phyloP scores from a whole-genome alignment of 1,140 invertebrate species.

The Cotesia glomerata region DNA sequence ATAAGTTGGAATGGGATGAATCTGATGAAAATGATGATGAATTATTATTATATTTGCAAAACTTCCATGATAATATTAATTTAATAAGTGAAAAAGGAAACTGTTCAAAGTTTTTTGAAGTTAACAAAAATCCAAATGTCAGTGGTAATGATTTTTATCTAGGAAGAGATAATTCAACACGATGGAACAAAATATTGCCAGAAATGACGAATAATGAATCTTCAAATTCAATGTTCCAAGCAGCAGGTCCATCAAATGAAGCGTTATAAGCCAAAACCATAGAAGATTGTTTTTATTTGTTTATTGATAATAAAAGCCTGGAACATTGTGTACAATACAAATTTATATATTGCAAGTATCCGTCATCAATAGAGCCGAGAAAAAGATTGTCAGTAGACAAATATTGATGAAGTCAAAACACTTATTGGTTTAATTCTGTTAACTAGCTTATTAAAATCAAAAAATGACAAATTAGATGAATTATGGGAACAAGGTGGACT shows the following conservation, averaged over 20 bases:
- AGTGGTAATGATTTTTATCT: neutral
- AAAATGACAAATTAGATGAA: neutral
- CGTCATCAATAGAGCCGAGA: too few relatives aligned
- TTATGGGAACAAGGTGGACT: neutral
- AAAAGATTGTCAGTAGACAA: too few relatives aligned
- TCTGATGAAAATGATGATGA: neutral
- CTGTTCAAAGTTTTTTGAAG: neutral
- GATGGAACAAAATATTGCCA: neutral
- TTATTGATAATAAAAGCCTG: neutral
- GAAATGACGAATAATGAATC: neutral
- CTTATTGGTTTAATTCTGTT: too few relatives aligned
- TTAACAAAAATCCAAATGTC: neutral
- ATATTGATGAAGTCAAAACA: too few relatives aligned
- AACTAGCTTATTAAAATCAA: neutral
- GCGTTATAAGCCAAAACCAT: neutral
- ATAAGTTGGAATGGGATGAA: neutral
- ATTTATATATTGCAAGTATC: too few relatives aligned
- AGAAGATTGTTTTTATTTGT: constrained; percentile 12
- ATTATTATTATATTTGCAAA: neutral
- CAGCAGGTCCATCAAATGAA: neutral
- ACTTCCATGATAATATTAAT: neutral
- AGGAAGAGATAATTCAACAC: neutral
- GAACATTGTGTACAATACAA: too few relatives aligned
- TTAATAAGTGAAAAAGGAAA: neutral
- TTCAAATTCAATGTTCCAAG: neutral